These are phyloP conservation scores for Hozukius guyotensis DNA, from an alignment of 2,797 vertebrate species.

Conservation along the genomic window DNA sequence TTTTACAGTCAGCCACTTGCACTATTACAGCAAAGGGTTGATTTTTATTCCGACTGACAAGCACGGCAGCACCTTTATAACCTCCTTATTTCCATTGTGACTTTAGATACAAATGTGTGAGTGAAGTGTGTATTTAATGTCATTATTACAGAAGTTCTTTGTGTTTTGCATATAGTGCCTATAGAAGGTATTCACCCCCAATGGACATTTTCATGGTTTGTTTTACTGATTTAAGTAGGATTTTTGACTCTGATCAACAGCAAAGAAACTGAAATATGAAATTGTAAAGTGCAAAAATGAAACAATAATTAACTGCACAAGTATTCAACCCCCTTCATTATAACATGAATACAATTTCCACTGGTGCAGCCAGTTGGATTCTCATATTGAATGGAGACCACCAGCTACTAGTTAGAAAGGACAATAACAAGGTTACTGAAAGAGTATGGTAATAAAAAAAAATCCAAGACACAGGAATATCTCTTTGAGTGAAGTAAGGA, in stretches of 20 bases:
- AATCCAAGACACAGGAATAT: neutral
- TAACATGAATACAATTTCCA: too few relatives aligned
- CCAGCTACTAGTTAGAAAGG: neutral
- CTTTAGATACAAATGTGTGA: conserved; percentile 10
- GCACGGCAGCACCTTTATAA: conserved; percentile 47
- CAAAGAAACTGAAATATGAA: neutral
- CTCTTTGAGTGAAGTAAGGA: neutral
- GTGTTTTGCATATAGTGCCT: neutral
- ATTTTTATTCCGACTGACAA: conserved; percentile 7
- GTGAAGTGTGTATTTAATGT: conserved; percentile 22
- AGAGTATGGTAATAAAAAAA: neutral
- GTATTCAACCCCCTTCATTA: too few relatives aligned
- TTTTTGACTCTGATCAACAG: neutral
- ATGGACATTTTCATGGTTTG: conserved; percentile 9
- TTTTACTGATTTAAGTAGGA: neutral
- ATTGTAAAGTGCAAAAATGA: neutral
- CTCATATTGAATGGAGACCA: neutral
- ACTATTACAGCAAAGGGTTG: neutral
- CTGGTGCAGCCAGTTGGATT: too few relatives aligned
- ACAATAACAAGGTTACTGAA: neutral
- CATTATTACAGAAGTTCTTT: neutral
- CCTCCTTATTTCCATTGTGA: neutral
- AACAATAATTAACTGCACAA: neutral
- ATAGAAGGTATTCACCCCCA: neutral
- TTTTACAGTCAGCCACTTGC: conserved; percentile 17